Base-by-base conservation (phyloP, 2,888 invertebrate genomes). In the Drosophila setosimentum region DNA sequence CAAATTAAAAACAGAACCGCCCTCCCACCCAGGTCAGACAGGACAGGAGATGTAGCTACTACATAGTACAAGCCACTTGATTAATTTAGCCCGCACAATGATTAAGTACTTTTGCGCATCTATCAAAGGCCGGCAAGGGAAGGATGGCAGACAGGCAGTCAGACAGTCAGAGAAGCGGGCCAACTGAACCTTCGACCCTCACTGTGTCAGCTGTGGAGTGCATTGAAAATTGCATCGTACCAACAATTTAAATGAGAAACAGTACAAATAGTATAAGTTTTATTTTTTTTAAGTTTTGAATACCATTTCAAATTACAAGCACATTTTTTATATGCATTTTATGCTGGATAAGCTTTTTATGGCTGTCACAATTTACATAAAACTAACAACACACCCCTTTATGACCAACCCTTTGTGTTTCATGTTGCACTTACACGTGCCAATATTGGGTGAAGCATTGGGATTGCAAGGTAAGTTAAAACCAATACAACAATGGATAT, bases 81-180 rank as follows among this genome's bases (percentile, higher is more conserved):
- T 91, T 91, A 91, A 91, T 91, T 91, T 88, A 87, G 85, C 89
- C 83, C 80, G 82, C 83, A 84, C 84, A 88, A 91, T 91, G 91
- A 91, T 91, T 91, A 91, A 92, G 90, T 91, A 91, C 89, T 89
- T 90, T 87, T 80, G 58, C 77, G 79, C 80, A 80, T 80, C 76
- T 73, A 78, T 78, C 70, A 67, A 66, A 67, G 67, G 48, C 29
- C 42, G 57, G 50, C 50, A 53, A 45, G 49, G 55, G 66, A n/a
- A 72, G 58, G 42, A 57, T 37, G 40, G 55, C 18, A 58, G 42
- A 21, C 49, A 24, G 29, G 32, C 33, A 40, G 58, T 11, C 24
- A 57, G 54, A 40, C 50, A 42, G 37, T 29, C 53, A 63, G 67
- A 57, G 59, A 50, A 37, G 62, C 53, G 55, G 45, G 59, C 76